These are phyloP conservation scores for Tragelaphus oryx DNA, from an alignment of 2,797 vertebrate species.

Conservation along the genomic window DNA sequence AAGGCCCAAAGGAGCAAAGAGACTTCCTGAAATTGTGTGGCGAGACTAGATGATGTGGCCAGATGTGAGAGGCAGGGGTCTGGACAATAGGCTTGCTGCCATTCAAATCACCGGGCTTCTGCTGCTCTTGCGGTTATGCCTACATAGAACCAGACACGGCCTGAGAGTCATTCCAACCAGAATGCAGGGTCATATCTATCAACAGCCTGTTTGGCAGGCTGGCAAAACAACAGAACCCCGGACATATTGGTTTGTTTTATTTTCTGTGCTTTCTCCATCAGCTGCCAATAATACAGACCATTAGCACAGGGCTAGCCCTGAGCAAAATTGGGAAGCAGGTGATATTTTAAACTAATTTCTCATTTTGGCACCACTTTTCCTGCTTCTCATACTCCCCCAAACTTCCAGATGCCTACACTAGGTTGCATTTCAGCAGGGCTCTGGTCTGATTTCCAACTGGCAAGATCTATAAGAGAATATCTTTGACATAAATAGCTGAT, in stretches of 20 bases:
- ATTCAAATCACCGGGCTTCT: not conserved
- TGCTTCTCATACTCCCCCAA: not conserved
- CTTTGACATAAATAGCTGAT: not conserved
- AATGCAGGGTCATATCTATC: not conserved
- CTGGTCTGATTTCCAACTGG: not conserved
- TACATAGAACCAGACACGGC: not conserved
- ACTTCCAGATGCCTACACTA: not conserved
- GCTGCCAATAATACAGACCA: not conserved
- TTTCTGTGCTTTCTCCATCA: constrained; percentile 10
- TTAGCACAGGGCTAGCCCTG: not conserved
- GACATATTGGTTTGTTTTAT: constrained; percentile 28
- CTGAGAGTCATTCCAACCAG: not conserved
- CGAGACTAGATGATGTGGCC: not conserved
- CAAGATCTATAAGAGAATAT: not conserved
- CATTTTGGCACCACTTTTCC: not conserved
- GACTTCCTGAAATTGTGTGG: not conserved
- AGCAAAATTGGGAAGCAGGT: not conserved
- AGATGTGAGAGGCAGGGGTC: not conserved
- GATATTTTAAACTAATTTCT: not conserved
- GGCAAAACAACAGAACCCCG: not conserved
- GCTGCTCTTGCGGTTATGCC: not conserved
- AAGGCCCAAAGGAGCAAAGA: not conserved
- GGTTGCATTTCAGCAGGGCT: not conserved
- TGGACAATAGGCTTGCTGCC: not conserved
- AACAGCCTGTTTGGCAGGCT: constrained; percentile 16